phyloP scores from a whole-genome alignment of 2,113 vertebrate species.

The Tamias sibiricus region DNA sequence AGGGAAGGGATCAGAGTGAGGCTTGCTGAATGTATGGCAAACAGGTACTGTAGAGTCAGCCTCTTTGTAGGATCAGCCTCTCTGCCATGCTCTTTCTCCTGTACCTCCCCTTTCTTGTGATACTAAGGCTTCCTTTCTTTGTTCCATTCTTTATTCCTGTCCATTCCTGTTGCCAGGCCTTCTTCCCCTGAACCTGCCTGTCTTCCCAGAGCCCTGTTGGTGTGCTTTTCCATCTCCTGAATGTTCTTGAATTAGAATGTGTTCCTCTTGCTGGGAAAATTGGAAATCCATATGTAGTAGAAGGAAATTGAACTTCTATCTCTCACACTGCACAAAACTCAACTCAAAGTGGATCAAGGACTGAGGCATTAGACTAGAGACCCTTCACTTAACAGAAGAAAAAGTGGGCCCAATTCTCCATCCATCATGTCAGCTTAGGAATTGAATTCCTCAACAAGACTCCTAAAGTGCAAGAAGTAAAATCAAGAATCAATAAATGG shows the following conservation, averaged over 20 bases:
- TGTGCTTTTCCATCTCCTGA: neutral
- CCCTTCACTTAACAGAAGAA: too few relatives aligned
- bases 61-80: neutral
- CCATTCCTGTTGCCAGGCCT: neutral
- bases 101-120: neutral
- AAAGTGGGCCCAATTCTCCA: too few relatives aligned
- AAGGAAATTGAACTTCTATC: too few relatives aligned
- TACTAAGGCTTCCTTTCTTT: neutral
- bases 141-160: neutral
- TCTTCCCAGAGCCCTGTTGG: neutral
- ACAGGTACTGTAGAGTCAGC: neutral
- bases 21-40: neutral
- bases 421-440: too few relatives aligned
- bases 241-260: neutral
- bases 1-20: neutral
- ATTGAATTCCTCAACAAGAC: too few relatives aligned
- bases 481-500: too few relatives aligned
- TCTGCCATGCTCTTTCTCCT: neutral
- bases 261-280: neutral
- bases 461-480: too few relatives aligned
- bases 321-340: too few relatives aligned
- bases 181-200: neutral
- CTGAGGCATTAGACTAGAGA: too few relatives aligned
- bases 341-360: too few relatives aligned
- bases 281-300: too few relatives aligned